Percentiles rank a stretch among this genome's conserved stretches.
phyloP scores from a whole-genome alignment of 1,140 invertebrate genomes.

The Drosophila busckii region DNA sequence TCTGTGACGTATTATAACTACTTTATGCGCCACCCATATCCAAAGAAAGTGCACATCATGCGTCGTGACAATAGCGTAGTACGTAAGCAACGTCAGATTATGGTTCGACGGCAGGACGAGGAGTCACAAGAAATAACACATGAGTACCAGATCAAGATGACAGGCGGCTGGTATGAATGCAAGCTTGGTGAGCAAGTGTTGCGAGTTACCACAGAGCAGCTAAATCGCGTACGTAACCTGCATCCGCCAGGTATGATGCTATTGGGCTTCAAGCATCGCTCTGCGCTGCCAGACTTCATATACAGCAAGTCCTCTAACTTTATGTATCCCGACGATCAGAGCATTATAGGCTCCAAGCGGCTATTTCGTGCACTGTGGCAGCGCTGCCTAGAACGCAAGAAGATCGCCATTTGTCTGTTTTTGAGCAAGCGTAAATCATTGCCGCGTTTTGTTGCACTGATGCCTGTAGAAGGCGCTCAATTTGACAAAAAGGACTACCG shows the following conservation, averaged over 20 bases:
- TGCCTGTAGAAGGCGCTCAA: constrained; percentile 41
- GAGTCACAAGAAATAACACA: constrained; percentile 43
- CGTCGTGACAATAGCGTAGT: constrained; percentile 64
- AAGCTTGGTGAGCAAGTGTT: constrained; percentile 37
- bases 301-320: constrained; percentile 67
- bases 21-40: constrained; percentile 51
- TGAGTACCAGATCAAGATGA: constrained; percentile 52
- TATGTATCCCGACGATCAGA: constrained; percentile 73
- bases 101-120: constrained; percentile 43
- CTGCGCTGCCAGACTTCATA: constrained; percentile 29
- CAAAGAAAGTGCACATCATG: constrained; percentile 55
- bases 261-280: constrained; percentile 71
- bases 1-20: constrained; percentile 71
- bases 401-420: constrained; percentile 72
- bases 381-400: constrained; percentile 61
- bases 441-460: constrained; percentile 65
- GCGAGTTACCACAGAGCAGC: constrained; percentile 44
- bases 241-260: constrained; percentile 63
- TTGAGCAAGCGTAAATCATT: constrained; percentile 63
- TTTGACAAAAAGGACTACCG: constrained; percentile 38
- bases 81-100: constrained; percentile 44
- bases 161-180: constrained; percentile 57
- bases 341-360: constrained; percentile 62
- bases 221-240: constrained; percentile 51
- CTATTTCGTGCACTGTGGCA: constrained; percentile 74